Percentiles rank a stretch among this genome's conserved stretches.
Evolutionary conservation across 2,888 invertebrate genomes (phyloP).

Genomic region (Bembecia ichneumoniformis): DNA sequence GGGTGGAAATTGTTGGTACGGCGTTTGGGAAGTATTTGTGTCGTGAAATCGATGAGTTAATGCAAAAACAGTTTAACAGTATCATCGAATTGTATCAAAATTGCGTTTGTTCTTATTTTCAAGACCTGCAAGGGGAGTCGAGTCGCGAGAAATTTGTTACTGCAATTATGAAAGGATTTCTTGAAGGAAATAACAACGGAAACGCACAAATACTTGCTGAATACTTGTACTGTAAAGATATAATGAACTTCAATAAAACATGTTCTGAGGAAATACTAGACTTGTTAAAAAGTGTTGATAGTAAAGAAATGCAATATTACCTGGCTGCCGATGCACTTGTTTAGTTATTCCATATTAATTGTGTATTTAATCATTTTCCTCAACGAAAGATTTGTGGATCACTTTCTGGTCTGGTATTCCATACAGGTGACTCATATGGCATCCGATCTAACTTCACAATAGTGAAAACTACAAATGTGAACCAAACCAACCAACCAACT

Average conservation of each 20-base stretch:
- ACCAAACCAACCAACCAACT: no score
- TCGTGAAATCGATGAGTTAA: slow-evolving; percentile 26
- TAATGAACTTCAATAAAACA: not conserved
- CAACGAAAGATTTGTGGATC: no score
- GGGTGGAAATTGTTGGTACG: slow-evolving; percentile 27
- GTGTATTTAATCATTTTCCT: no score
- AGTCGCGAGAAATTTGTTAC: slow-evolving; percentile 9
- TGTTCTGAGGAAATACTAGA: not conserved
- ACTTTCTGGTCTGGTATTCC: no score
- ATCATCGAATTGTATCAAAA: slow-evolving; percentile 27
- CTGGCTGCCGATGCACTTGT: not conserved
- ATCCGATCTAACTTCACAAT: no score
- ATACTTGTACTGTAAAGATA: not conserved
- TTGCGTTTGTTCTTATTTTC: slow-evolving; percentile 19
- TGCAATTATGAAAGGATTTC: slow-evolving; percentile 1
- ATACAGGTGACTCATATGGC: no score
- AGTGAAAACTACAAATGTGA: no score
- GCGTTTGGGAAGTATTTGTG: slow-evolving; percentile 32
- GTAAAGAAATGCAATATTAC: not conserved
- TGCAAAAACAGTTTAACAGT: slow-evolving; percentile 28
- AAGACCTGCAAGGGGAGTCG: slow-evolving; percentile 6
- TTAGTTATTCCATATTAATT: no score
- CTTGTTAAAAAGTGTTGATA: not conserved
- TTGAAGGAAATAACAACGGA: slow-evolving; percentile 8
- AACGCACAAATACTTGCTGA: not conserved